These are phyloP conservation scores for Drymodes brunneopygia DNA, from an alignment of 2,113 vertebrate genomes.

Conservation along the genomic window DNA sequence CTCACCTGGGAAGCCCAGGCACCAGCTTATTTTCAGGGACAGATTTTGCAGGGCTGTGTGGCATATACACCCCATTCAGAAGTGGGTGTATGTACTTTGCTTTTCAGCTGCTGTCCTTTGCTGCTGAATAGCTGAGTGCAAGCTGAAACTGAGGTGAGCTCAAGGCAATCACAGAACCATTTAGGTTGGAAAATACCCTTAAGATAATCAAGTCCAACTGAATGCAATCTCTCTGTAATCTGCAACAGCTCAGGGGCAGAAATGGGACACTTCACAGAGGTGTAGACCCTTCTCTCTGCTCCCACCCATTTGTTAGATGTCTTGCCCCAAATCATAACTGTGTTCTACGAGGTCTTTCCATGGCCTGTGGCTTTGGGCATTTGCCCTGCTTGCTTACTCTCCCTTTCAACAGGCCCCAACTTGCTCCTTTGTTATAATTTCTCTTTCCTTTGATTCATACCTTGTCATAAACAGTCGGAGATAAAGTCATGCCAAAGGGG, in stretches of 20 bases:
- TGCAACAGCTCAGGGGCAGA: neutral
- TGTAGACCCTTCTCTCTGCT: neutral
- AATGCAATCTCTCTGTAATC: neutral
- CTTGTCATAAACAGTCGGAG: neutral
- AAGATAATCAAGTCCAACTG: neutral
- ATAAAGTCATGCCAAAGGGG: neutral
- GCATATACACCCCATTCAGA: neutral
- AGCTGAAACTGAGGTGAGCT: neutral
- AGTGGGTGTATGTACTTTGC: neutral
- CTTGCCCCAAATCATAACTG: neutral
- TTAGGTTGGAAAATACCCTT: neutral
- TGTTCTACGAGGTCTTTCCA: accelerated
- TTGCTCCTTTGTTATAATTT: neutral
- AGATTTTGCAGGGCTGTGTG: neutral
- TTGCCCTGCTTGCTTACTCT: neutral
- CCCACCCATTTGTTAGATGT: neutral
- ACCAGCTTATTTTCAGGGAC: neutral
- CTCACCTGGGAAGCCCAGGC: neutral
- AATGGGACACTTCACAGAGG: neutral
- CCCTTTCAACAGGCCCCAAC: neutral
- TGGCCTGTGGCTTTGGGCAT: neutral
- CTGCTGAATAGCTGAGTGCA: neutral
- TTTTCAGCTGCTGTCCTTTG: neutral
- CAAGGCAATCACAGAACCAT: neutral
- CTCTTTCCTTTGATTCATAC: neutral